Percentiles rank a stretch among this genome's conserved stretches.
phyloP scores from a whole-genome alignment of 2,888 invertebrate genomes.

The Trichogramma dendrolimi region DNA sequence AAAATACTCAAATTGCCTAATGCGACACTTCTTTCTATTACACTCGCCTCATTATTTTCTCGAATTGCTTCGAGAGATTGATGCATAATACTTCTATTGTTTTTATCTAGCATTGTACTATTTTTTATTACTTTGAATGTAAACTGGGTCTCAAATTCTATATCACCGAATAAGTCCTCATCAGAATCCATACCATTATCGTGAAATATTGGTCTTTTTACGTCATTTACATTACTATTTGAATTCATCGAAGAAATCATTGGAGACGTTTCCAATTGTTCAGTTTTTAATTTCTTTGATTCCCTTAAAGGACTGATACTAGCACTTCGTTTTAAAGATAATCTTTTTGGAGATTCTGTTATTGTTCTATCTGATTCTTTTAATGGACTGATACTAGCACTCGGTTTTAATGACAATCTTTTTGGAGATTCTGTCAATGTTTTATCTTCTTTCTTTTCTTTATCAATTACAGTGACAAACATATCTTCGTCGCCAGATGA shows the following conservation, averaged over 20 bases:
- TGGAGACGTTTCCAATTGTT: too few relatives aligned
- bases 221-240: too few relatives aligned
- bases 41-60: not conserved
- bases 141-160: not conserved
- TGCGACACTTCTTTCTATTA: not conserved
- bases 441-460: not conserved
- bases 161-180: conserved; percentile 37
- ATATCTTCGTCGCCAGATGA: conserved; percentile 10
- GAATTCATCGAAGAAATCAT: too few relatives aligned
- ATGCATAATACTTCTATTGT: not conserved
- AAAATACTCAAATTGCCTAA: not conserved
- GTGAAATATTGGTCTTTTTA: too few relatives aligned
- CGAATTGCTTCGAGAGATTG: not conserved
- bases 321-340: too few relatives aligned
- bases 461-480: not conserved
- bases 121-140: not conserved
- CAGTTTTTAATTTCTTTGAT: too few relatives aligned
- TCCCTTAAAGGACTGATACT: too few relatives aligned
- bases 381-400: conserved; percentile 9
- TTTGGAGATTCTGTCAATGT: not conserved
- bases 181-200: conserved; percentile 32
- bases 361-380: conserved; percentile 2
- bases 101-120: not conserved
- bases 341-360: not conserved
- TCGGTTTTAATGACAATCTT: conserved; percentile 6